These are phyloP conservation scores for Pseudomyrmex dendroicus DNA, from an alignment of 1,140 invertebrate genomes.

Conservation along the genomic window DNA sequence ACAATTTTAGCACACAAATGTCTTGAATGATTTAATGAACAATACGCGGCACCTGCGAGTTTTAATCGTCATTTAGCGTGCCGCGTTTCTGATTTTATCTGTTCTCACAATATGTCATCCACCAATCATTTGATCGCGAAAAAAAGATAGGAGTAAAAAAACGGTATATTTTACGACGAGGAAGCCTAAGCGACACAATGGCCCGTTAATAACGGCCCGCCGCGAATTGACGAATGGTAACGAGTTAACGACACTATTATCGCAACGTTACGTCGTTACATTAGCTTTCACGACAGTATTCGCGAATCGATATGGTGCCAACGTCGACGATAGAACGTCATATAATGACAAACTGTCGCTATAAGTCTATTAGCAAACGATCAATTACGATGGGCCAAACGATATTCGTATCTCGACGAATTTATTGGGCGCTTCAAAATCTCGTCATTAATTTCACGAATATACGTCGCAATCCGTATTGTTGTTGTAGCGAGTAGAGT, in stretches of 20 bases:
- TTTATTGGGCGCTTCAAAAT: background rate
- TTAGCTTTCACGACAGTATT: conserved; percentile 28
- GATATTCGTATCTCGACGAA: background rate
- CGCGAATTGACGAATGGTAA: conserved; percentile 23
- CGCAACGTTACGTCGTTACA: conserved; percentile 21
- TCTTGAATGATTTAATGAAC: no score
- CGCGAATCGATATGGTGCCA: background rate
- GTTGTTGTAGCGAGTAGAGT: no score
- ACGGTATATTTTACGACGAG: conserved; percentile 8
- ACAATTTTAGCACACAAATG: no score
- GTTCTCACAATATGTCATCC: background rate
- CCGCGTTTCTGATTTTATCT: background rate
- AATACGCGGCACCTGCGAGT: background rate
- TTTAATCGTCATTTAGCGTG: conserved; percentile 17
- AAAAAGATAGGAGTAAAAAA: background rate
- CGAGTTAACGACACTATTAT: conserved; percentile 47
- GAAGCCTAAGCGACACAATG: conserved; percentile 20
- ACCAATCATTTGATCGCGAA: conserved; percentile 9
- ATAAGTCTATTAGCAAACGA: background rate
- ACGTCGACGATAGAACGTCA: conserved; percentile 11
- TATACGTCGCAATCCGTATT: no score
- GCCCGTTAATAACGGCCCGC: conserved; percentile 26
- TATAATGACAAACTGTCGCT: conserved; percentile 30
- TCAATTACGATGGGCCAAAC: conserved; percentile 29
- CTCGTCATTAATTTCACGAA: background rate